Conservation (phyloP, 2,888 invertebrate species). For the Stenichneumon culpator region DNA sequence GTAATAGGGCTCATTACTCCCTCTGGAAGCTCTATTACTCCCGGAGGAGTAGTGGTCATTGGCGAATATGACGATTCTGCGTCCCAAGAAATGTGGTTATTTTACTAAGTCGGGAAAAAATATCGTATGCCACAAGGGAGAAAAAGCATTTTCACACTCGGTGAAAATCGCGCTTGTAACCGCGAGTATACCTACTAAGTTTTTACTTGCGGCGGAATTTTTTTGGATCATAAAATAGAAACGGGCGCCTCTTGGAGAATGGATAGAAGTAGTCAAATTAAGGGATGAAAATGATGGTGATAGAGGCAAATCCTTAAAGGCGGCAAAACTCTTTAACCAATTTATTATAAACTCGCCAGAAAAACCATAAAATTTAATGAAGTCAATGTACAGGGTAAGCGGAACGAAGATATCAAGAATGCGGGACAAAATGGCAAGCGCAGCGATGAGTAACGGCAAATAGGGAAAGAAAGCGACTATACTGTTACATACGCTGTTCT, state of each 20-base stretch:
- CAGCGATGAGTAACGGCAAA: slow-evolving; percentile 23
- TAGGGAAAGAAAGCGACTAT: slow-evolving; percentile 21
- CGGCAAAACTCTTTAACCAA: slow-evolving; percentile 74
- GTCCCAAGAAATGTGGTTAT: no score
- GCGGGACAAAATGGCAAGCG: slow-evolving; percentile 43
- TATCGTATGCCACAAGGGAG: no score
- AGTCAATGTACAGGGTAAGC: slow-evolving; percentile 36
- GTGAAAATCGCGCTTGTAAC: no score
- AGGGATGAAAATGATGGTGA: slow-evolving; percentile 26
- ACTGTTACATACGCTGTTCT: slow-evolving; percentile 22
- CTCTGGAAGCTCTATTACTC: no score
- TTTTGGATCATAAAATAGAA: neutral
- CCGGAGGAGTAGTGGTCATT: no score
- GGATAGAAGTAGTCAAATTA: slow-evolving; percentile 41
- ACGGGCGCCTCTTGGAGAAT: slow-evolving; percentile 35
- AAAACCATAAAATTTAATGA: slow-evolving; percentile 52
- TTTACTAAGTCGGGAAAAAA: no score
- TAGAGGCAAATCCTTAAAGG: slow-evolving; percentile 57
- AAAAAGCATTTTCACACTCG: no score
- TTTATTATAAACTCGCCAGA: slow-evolving; percentile 76
- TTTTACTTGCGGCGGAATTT: no score
- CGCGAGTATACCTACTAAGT: no score
- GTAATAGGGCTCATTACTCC: no score
- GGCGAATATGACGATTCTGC: no score
- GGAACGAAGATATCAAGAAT: slow-evolving; percentile 75